These are phyloP conservation scores for Misgurnus mizolepis DNA, from an alignment of 2,113 vertebrate genomes.

Conservation along the genomic window DNA sequence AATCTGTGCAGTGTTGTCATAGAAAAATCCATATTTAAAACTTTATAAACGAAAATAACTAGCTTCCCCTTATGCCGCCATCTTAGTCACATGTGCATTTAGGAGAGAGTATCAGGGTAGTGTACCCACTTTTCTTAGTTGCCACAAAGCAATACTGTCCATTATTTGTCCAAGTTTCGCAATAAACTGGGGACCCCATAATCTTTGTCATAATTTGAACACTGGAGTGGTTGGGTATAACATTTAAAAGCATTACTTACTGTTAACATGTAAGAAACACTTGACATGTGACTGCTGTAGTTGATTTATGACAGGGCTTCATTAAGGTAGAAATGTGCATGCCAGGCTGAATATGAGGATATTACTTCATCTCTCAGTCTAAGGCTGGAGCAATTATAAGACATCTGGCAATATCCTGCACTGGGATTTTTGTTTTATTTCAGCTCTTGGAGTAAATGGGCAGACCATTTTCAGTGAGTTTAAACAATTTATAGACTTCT, in stretches of 20 bases:
- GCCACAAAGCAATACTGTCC: too few species aligned
- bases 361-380: neutral
- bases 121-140: too few species aligned
- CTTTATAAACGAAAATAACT: too few species aligned
- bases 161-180: too few species aligned
- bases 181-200: too few species aligned
- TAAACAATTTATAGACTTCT: neutral
- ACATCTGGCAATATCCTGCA: neutral
- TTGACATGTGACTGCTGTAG: neutral
- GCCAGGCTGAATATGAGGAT: neutral
- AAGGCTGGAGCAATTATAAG: neutral
- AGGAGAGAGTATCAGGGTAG: too few species aligned
- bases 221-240: neutral
- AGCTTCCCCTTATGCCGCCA: too few species aligned
- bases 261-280: neutral
- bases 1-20: too few species aligned
- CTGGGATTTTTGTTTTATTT: neutral
- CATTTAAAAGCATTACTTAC: neutral
- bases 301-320: constrained; percentile 3
- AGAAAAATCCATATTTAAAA: too few species aligned
- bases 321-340: constrained; percentile 3
- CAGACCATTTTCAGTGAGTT: constrained; percentile 2
- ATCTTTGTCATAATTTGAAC: too few species aligned
- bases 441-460: constrained; percentile 22
- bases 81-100: too few species aligned